phyloP scores from a whole-genome alignment of 2,888 invertebrate species.

The Cryptus viduatorius region DNA sequence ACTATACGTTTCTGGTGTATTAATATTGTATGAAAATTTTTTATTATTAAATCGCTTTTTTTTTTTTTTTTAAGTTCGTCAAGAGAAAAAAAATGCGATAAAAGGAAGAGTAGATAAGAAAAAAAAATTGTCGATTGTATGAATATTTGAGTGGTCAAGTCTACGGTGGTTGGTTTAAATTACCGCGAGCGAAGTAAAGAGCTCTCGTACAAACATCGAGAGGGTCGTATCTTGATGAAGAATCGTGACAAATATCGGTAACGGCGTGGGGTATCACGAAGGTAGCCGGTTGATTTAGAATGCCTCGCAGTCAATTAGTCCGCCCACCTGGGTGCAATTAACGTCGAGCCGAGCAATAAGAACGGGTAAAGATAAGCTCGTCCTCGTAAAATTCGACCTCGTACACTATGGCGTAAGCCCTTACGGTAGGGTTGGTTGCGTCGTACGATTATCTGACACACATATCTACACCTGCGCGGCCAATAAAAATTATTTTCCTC shows the following conservation, averaged over 20 bases:
- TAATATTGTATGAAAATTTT: not conserved
- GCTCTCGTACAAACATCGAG: not conserved
- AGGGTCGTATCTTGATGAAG: conserved; percentile 48
- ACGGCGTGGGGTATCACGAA: conserved; percentile 34
- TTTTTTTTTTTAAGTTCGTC: not conserved
- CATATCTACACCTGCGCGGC: conserved; percentile 46
- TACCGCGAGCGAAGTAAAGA: conserved; percentile 20
- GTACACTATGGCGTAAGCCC: not conserved
- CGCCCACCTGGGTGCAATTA: conserved; percentile 39
- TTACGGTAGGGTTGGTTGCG: not conserved
- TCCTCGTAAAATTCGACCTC: conserved; percentile 36
- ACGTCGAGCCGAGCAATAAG: conserved; percentile 35
- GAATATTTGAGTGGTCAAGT: conserved; percentile 35
- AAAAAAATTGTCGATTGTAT: not conserved
- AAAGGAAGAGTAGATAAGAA: not conserved
- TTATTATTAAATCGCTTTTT: not conserved
- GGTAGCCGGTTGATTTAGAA: conserved; percentile 52
- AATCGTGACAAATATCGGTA: conserved; percentile 45
- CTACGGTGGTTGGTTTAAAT: conserved; percentile 21
- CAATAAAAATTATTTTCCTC: conserved; percentile 50
- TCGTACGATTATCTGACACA: conserved; percentile 28
- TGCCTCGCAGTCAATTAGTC: conserved; percentile 45
- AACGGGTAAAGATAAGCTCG: conserved; percentile 31
- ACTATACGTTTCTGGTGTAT: not conserved
- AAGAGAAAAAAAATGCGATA: not conserved